These are phyloP conservation scores for Acrocephalus arundinaceus DNA, from an alignment of 2,113 vertebrate species.

Conservation along the genomic window DNA sequence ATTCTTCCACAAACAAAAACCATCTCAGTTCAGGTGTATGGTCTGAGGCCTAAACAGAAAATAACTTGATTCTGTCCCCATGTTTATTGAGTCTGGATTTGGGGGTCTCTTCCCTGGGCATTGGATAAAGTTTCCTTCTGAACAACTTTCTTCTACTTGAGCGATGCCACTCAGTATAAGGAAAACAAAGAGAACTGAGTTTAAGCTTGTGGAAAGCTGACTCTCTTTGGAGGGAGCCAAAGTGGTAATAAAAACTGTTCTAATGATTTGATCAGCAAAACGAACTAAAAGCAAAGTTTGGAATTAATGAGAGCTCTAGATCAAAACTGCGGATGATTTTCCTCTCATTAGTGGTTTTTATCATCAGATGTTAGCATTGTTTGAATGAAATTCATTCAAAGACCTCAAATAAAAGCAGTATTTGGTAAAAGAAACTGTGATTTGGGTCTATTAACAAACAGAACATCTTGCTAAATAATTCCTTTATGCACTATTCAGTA, in stretches of 20 bases:
- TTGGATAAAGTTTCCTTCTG: not conserved
- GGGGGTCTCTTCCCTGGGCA: not conserved
- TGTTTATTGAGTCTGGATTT: not conserved
- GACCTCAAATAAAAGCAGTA: slow-evolving; percentile 69
- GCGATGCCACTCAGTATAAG: not conserved
- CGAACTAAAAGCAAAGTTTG: slow-evolving; percentile 65
- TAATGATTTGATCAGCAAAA: slow-evolving; percentile 72
- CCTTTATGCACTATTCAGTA: slow-evolving; percentile 71
- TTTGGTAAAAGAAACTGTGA: slow-evolving; percentile 65
- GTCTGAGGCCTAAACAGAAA: not conserved
- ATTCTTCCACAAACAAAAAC: not conserved
- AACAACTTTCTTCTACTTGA: not conserved
- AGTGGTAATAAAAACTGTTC: slow-evolving; percentile 35
- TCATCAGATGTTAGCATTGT: slow-evolving; percentile 74
- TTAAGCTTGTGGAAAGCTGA: not conserved
- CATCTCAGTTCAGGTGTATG: fast-evolving
- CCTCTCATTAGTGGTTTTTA: slow-evolving; percentile 72
- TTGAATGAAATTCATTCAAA: slow-evolving; percentile 74
- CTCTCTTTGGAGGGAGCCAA: slow-evolving; percentile 29
- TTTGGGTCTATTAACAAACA: slow-evolving; percentile 73
- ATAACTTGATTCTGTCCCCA: not conserved
- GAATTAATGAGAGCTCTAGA: slow-evolving; percentile 73
- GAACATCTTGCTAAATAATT: slow-evolving; percentile 77
- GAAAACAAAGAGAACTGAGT: not conserved
- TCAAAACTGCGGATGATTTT: slow-evolving; percentile 69